These are phyloP conservation scores for Tromatobia lineatoria DNA, from an alignment of 2,888 invertebrate genomes.

Conservation along the genomic window DNA sequence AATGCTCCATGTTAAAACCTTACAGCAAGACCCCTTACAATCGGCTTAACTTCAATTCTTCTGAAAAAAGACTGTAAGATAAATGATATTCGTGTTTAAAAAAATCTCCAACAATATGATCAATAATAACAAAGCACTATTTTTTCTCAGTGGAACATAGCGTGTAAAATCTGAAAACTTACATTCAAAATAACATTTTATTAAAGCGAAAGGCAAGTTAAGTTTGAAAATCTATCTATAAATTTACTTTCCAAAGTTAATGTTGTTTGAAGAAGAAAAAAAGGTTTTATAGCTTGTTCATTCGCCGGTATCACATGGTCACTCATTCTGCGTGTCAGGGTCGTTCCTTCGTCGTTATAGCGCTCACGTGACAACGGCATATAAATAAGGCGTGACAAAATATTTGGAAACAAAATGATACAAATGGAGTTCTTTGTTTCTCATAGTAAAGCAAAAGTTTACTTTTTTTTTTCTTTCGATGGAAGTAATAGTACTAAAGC, in stretches of 20 bases:
- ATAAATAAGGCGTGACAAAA: conserved; percentile 10
- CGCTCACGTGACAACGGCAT: conserved; percentile 61
- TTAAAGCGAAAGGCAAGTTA: no score
- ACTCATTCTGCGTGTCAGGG: conserved; percentile 20
- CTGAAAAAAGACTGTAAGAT: not conserved
- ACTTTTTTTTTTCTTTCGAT: no score
- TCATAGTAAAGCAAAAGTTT: no score
- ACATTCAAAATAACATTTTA: not conserved
- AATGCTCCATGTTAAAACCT: not conserved
- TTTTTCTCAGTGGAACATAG: not conserved
- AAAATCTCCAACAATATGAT: not conserved
- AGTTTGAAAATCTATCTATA: not conserved
- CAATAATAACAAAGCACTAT: not conserved
- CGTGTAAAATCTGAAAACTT: not conserved
- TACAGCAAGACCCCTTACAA: not conserved
- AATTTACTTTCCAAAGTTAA: not conserved
- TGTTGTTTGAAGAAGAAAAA: not conserved
- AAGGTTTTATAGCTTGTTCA: not conserved
- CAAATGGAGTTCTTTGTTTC: not conserved
- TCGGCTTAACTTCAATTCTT: not conserved
- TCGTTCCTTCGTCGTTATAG: conserved; percentile 27
- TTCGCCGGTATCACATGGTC: conserved; percentile 30
- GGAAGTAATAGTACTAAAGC: no score
- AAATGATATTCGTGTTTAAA: not conserved
- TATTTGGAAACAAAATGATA: not conserved